A percentile compares a stretch with the other conserved stretches of the same genome.
Conservation (phyloP, 2,113 vertebrate species). For the Physeter macrocephalus region DNA sequence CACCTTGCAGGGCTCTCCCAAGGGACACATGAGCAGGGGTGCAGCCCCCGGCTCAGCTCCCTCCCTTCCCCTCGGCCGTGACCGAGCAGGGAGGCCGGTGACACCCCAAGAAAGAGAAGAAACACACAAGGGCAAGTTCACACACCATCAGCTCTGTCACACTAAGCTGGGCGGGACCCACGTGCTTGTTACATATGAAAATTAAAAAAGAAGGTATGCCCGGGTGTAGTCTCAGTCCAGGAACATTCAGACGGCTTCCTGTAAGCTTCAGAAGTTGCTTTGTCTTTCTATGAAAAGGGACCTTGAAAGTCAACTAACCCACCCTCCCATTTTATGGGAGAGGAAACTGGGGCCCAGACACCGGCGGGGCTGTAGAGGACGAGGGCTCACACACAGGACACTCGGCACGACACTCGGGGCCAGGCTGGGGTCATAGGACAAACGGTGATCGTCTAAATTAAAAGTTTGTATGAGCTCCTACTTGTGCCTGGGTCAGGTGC, state of each 20-base stretch:
- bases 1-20: neutral
- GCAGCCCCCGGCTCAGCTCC: neutral
- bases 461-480: neutral
- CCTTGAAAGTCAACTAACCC: neutral
- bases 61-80: neutral
- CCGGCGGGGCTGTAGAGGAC: neutral
- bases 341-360: neutral
- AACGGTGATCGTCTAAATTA: neutral
- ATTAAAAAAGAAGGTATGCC: neutral
- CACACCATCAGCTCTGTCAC: fast-evolving
- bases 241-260: neutral
- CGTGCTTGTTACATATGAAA: neutral
- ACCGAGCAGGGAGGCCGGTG: fast-evolving
- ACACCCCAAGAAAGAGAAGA: neutral
- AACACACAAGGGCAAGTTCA: neutral
- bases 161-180: neutral
- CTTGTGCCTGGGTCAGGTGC: neutral
- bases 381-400: fast-evolving
- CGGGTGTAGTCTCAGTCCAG: fast-evolving
- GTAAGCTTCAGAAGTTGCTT: neutral
- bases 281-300: neutral
- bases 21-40: neutral
- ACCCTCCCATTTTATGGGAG: neutral
- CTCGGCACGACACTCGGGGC: neutral
- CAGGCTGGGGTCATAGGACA: neutral